Base-by-base conservation (phyloP, 2,797 vertebrate genomes). In the Cossypha caffra region DNA sequence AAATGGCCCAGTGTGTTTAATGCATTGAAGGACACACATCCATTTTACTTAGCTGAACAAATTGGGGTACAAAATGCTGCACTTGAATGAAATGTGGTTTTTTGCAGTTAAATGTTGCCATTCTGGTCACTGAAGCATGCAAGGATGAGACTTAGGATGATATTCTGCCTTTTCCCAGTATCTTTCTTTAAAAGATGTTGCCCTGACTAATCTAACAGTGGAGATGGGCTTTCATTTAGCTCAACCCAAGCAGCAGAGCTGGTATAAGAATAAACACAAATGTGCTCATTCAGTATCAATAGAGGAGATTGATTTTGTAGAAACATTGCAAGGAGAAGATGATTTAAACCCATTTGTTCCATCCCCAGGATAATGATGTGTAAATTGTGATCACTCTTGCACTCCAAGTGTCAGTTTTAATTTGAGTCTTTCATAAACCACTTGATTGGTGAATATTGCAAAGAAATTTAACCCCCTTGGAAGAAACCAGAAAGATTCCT, bases 341-440 rank as follows among this genome's bases (percentile, higher is more conserved):
- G 37, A 5, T 91, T 94, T 48, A 63, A 78, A 88, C 5, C 25
- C 9, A 5, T 88, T 66, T 77, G 72, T 61, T 88, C 58, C 78
- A 43, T 88, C 29, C 8, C 3, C 20, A 26, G 61, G 79, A 71
- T 38, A 67, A 58, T 5, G 8, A n/a, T 23, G 63, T 59, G 79
- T 55, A 77, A 73, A 83, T 42, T 73, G 11, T 40, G 69, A 79
- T 87, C 33, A 3, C 58, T 74, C 50, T 72, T 79, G 88, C 29
- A 19, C 79, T 94, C 28, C 89, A 28, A 80, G 74, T 79, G 88
- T 92, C 90, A 88, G 84, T 28, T 96, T 95, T 93, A 86, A 92
- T 92, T 91, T 96, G 94, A 82, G 88, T 96, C 83, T 92, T 90
- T 86, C 93, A 57, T 84, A 93, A 96, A 69, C 85, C 71, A 81